Conservation (phyloP, 23 tunicate genomes). For the Phallusia fumigata region DNA sequence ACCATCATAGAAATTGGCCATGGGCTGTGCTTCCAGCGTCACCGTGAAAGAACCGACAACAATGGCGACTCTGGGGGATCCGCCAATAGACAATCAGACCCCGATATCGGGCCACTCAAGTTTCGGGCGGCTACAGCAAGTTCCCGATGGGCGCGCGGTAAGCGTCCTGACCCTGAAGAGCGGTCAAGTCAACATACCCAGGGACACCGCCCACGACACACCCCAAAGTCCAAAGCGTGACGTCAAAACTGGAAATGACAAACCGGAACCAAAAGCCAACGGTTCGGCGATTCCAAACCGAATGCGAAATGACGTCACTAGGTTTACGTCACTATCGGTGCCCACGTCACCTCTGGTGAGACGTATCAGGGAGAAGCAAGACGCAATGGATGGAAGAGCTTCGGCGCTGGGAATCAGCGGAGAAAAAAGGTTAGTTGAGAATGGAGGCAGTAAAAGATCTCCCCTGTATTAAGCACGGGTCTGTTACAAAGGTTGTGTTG, state of each 20-base stretch:
- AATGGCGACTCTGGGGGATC: background rate
- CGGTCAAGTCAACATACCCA: background rate
- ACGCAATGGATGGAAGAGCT: background rate
- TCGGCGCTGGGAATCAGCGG: slow-evolving; percentile 3
- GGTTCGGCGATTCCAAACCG: background rate
- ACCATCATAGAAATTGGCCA: background rate
- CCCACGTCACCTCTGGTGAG: slow-evolving; percentile 22
- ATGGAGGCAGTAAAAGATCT: no score
- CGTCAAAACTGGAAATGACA: background rate
- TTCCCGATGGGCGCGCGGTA: background rate
- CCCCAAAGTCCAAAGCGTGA: background rate
- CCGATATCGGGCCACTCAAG: background rate
- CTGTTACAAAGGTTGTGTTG: no score
- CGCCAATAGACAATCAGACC: background rate
- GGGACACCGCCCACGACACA: slow-evolving; percentile 9
- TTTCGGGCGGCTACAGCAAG: background rate
- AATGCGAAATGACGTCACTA: background rate
- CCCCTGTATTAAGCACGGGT: no score
- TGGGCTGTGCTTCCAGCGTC: slow-evolving; percentile 4
- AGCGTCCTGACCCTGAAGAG: background rate
- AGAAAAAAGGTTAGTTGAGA: background rate
- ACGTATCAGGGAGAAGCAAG: slow-evolving; percentile 4
- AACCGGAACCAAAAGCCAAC: background rate
- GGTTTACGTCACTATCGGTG: slow-evolving; percentile 12
- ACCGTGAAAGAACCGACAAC: background rate